These are phyloP conservation scores for Bembecia ichneumoniformis DNA, from an alignment of 2,888 invertebrate species.

Conservation along the genomic window DNA sequence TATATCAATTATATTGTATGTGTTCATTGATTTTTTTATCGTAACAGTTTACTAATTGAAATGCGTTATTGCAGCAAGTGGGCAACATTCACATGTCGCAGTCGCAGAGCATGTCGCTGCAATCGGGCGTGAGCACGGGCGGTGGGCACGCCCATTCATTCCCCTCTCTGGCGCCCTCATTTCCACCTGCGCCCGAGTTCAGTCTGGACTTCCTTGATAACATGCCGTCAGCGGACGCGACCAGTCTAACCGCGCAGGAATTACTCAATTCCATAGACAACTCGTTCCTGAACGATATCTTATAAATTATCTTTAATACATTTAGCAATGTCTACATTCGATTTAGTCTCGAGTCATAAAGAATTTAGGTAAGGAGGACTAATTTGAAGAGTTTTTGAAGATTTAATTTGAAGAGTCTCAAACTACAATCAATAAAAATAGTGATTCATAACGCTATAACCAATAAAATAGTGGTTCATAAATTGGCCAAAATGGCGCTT, in stretches of 20 bases:
- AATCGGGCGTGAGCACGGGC: constrained; percentile 29
- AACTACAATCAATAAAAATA: no score
- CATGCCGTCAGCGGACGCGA: constrained; percentile 81
- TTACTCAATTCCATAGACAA: constrained; percentile 87
- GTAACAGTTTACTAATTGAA: no score
- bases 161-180: constrained; percentile 55
- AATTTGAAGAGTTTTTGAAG: not conserved
- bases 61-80: constrained; percentile 45
- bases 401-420: no score
- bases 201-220: constrained; percentile 89
- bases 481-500: no score
- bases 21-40: no score
- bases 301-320: constrained; percentile 33
- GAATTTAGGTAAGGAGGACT: no score
- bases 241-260: constrained; percentile 85
- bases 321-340: not conserved
- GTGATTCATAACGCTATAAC: no score
- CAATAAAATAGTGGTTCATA: no score
- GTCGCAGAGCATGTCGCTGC: constrained; percentile 76
- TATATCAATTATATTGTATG: no score
- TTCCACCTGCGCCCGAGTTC: constrained; percentile 76
- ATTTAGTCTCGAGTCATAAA: no score
- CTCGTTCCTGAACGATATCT: constrained; percentile 78
- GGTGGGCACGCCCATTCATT: constrained; percentile 27
- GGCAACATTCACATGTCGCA: constrained; percentile 80